These are phyloP conservation scores for Cerastis rubricosa DNA, from an alignment of 2,888 invertebrate species.

Conservation along the genomic window DNA sequence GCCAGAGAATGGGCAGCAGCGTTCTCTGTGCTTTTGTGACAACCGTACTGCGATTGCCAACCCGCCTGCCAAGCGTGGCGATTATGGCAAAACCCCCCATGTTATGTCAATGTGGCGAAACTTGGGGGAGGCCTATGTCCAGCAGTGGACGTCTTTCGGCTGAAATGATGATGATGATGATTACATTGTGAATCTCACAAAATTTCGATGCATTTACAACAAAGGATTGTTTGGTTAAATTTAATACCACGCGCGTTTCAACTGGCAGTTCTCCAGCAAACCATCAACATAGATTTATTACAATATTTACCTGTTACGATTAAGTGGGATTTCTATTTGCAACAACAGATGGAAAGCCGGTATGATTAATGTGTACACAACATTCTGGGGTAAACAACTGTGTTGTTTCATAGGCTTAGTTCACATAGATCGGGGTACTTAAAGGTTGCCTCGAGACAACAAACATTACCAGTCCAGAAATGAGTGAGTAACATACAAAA, in stretches of 20 bases:
- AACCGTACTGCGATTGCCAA: no score
- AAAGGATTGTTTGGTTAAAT: conserved; percentile 25
- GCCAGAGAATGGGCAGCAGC: no score
- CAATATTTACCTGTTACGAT: conserved; percentile 39
- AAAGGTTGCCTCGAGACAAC: conserved; percentile 1
- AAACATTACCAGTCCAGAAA: no score
- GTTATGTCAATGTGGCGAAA: no score
- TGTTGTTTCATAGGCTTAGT: not conserved
- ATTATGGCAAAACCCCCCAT: no score
- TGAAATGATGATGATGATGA: no score
- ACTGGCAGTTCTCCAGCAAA: conserved; percentile 40
- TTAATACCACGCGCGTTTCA: conserved; percentile 5
- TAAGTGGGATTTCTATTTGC: conserved; percentile 25
- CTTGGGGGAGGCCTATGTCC: no score
- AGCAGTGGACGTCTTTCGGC: no score
- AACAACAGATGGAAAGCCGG: conserved; percentile 21
- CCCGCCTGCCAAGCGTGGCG: no score
- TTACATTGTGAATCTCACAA: conserved; percentile 16
- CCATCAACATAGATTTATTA: conserved; percentile 43
- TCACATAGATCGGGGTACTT: not conserved
- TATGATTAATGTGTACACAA: not conserved
- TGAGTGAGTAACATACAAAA: no score
- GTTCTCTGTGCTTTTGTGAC: no score
- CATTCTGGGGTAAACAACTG: conserved; percentile 22
- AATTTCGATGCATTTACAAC: conserved; percentile 22